Base-by-base conservation (phyloP, 2,113 vertebrate species). In the Oceanites oceanicus region DNA sequence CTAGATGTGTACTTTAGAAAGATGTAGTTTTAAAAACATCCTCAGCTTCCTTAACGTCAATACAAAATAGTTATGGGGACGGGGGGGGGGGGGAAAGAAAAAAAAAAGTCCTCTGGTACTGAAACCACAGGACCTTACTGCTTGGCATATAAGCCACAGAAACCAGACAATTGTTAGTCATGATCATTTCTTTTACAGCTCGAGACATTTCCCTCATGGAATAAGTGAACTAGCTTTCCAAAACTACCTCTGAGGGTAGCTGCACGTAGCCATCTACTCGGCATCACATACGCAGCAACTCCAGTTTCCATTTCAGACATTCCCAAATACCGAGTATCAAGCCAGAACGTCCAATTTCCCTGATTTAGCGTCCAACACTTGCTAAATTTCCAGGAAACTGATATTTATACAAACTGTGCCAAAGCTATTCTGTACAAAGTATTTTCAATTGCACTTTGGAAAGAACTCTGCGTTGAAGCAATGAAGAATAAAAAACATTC, bases 351-450 rank as follows among this genome's bases (percentile, higher is more conserved):
- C 30, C 36, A 34, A 44, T 74, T 88, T 79, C 63, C 67, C 78
- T 88, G 55, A 92, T 55, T 52, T 8, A 32, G 10, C 0, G 0
- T 83, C 92, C 94, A 96, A 59, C 62, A n/a, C 72, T 90, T 68
- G 66, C 76, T 96, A 72, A 75, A 91, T 84, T 92, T 96, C 94
- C 96, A 94, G 73, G 93, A 94, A 96, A 92, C 13, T 40, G 29
- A 7, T 77, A 92, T 74, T 95, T 96, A 50, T 49, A 45, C 17
- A 13, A 68, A 32, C 45, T 62, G 38, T 66, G 93, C 75, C 96
- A 94, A 90, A 80, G 38, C 11, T 49, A 3, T 70, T 76, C 85
- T 38, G 59, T 29, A 55, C 21, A 36, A 91, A 93, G 74, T 13
- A 38, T 50, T 95, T 94, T 85, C 94, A 82, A 3, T 4, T 52